Conservation (phyloP, 2,113 vertebrate genomes). For the Tyrannus savana region DNA sequence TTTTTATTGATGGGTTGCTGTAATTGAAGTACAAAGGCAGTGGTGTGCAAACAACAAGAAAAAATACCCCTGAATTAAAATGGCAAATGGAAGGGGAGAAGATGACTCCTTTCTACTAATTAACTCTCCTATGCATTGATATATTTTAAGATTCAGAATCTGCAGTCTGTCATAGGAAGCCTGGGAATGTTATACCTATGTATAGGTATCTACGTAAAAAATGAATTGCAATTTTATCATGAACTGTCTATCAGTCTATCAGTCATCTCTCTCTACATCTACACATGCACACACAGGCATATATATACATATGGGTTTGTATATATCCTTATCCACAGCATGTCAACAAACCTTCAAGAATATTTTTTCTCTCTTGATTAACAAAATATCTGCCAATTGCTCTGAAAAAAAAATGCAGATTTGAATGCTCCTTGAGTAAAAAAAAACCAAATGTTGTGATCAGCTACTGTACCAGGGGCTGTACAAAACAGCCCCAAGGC, state of each 20-base stretch:
- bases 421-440: not conserved
- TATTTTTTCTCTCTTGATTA: not conserved
- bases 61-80: not conserved
- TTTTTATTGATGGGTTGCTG: not conserved
- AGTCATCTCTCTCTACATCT: not conserved
- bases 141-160: not conserved
- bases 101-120: not conserved
- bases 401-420: not conserved
- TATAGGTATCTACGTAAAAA: not conserved
- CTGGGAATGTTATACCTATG: not conserved
- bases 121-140: not conserved
- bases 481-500: not conserved
- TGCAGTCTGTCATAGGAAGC: not conserved
- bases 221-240: not conserved
- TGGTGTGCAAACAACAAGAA: not conserved
- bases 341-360: not conserved
- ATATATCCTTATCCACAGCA: not conserved
- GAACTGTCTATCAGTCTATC: not conserved
- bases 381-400: not conserved
- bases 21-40: not conserved
- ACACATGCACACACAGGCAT: not conserved
- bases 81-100: not conserved
- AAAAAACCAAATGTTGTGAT: not conserved
- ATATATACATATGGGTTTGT: not conserved
- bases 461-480: not conserved